Conservation (phyloP, 2,797 vertebrate species). For the Parotocinclus haroldoi region DNA sequence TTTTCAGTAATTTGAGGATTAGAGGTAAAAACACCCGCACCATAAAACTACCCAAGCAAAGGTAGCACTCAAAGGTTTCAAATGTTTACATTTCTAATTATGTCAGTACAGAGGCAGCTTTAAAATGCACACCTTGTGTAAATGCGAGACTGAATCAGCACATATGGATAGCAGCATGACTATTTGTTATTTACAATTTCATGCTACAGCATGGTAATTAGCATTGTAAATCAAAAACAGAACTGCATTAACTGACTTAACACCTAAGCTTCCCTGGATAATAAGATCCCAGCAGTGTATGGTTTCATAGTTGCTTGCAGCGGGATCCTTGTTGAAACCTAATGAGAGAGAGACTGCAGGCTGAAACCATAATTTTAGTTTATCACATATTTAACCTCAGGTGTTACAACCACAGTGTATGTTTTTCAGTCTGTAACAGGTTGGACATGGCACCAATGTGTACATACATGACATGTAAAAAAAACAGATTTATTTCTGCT, state of each 20-base stretch:
- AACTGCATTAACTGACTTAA: slow-evolving; percentile 3
- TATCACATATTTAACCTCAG: slow-evolving; percentile 13
- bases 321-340: slow-evolving; percentile 11
- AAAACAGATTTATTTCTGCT: slow-evolving; percentile 10
- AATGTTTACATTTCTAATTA: too few species aligned
- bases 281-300: slow-evolving; percentile 19
- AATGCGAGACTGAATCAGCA: background rate
- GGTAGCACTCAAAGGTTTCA: too few species aligned
- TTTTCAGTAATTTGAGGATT: too few species aligned
- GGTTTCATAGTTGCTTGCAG: slow-evolving; percentile 18
- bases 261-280: background rate
- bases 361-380: slow-evolving; percentile 8
- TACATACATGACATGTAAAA: too few species aligned
- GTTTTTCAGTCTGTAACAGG: background rate
- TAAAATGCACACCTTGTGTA: background rate
- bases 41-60: too few species aligned
- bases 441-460: slow-evolving; percentile 9
- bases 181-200: background rate
- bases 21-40: too few species aligned
- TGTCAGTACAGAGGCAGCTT: background rate
- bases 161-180: background rate
- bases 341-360: slow-evolving; percentile 11
- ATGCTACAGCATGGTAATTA: slow-evolving; percentile 5
- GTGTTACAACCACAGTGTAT: slow-evolving; percentile 4
- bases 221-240: slow-evolving; percentile 2